Base-by-base conservation (phyloP, 2,888 invertebrate species). In the Eupithecia insigniata region DNA sequence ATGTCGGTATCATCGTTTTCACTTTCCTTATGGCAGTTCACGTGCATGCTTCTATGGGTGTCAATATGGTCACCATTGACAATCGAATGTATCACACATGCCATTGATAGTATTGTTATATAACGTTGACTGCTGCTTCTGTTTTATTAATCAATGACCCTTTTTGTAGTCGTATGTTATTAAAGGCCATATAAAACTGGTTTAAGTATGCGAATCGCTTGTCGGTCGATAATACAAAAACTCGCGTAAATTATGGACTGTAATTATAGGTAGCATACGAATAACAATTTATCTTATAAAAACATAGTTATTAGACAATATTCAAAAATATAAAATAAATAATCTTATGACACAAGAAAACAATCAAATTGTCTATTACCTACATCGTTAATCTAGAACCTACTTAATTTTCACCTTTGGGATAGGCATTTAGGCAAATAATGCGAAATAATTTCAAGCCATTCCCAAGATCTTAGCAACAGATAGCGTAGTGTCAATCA, bases 21-120 rank as follows among this genome's bases (percentile, higher is more conserved):
- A 93, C 94, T 94, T 94, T 94, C 91, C 92, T 89, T 55, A 90
- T 85, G 91, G 77, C 88, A 92, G 92, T 92, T 91, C 89, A 84
- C 84, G 85, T 79, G 91, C 89, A 90, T 90, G 86, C 86, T 86
- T 87, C 90, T 91, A 92, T 87, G 90, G 88, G 86, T 88, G 87
- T 82, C 86, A 81, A 86, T 82, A 87, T 86, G 87, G 84, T 84
- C 89, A 85, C 89, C 87, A 90, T 88, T 81, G 88, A 80, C 85
- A 86, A 86, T 88, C 87, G 88, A 90, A 91, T 90, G 83, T 84
- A 87, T 87, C 85, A 80, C 82, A 83, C 82, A 80, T 82, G 82
- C 91, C 89, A 85, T 90, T 84, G 77, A 82, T 84, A 86, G 91
- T 76, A 72, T 62, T 77, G 85, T 93, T 93, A 93, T 89, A 89